Conservation (phyloP, 2,797 vertebrate genomes). For the Gymnopithys bicolor region DNA sequence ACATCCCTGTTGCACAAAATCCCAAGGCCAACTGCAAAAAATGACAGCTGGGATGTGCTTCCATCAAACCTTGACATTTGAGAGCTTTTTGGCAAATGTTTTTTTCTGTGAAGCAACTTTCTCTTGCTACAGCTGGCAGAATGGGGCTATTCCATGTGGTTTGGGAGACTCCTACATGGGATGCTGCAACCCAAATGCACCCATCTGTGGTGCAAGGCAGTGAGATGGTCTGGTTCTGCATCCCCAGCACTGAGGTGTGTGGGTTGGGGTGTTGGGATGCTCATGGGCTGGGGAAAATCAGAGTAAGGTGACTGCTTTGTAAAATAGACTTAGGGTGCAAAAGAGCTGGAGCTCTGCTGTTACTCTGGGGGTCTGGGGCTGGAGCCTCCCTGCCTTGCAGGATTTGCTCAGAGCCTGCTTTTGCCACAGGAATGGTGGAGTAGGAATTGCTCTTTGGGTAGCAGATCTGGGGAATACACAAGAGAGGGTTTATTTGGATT, state of each 20-base stretch:
- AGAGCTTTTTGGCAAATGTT: not conserved
- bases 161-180: not conserved
- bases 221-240: not conserved
- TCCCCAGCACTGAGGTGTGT: rapidly evolving
- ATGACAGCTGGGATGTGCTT: not conserved
- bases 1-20: not conserved
- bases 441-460: not conserved
- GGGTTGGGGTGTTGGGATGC: not conserved
- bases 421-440: not conserved
- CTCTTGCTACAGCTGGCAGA: not conserved
- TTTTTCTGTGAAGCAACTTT: not conserved
- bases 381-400: not conserved
- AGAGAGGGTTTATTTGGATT: not conserved
- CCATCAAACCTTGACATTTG: not conserved
- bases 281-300: not conserved
- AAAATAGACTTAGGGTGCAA: not conserved
- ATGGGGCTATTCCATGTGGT: rapidly evolving
- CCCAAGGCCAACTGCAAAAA: not conserved
- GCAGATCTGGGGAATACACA: not conserved
- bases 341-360: not conserved
- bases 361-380: not conserved
- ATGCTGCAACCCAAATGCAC: not conserved
- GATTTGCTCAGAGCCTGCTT: not conserved
- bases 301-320: rapidly evolving
- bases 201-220: not conserved